Evolutionary conservation across 2,797 vertebrate genomes (phyloP).

Genomic region (Labeo calbasu): DNA sequence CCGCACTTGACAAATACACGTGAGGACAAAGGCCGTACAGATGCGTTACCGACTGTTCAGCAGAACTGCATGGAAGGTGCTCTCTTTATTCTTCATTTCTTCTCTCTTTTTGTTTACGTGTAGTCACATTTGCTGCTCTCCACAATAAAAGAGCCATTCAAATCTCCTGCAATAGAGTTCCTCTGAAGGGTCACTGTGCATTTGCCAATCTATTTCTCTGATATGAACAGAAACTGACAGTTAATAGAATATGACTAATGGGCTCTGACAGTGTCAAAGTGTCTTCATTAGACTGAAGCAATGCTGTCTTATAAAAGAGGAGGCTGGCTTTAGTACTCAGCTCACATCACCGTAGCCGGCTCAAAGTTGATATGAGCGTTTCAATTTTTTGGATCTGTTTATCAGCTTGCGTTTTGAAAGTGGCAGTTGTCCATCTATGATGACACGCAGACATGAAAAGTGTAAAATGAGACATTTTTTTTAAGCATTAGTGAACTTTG

Average conservation of each 20-base stretch:
- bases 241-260: constrained; percentile 80
- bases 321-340: constrained; percentile 30
- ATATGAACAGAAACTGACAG: constrained; percentile 51
- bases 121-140: constrained; percentile 51
- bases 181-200: constrained; percentile 30
- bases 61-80: constrained; percentile 16
- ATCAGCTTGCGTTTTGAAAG: constrained; percentile 1
- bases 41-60: constrained; percentile 52
- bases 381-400: constrained; percentile 31
- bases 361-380: constrained; percentile 36
- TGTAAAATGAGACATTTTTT: background rate
- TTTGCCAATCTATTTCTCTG: constrained; percentile 45
- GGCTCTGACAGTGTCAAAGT: constrained; percentile 74
- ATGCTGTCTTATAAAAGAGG: constrained; percentile 55
- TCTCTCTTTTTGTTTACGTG: constrained; percentile 38
- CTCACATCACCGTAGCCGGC: constrained; percentile 15
- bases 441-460: background rate
- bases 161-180: constrained; percentile 21
- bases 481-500: background rate
- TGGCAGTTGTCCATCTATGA: constrained; percentile 33
- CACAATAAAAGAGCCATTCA: constrained; percentile 56
- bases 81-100: constrained; percentile 21
- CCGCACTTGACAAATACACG: constrained; percentile 12
- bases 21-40: constrained; percentile 45
- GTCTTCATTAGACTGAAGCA: constrained; percentile 67